These are phyloP conservation scores for Ondatra zibethicus DNA, from an alignment of 2,113 vertebrate species.

Conservation along the genomic window DNA sequence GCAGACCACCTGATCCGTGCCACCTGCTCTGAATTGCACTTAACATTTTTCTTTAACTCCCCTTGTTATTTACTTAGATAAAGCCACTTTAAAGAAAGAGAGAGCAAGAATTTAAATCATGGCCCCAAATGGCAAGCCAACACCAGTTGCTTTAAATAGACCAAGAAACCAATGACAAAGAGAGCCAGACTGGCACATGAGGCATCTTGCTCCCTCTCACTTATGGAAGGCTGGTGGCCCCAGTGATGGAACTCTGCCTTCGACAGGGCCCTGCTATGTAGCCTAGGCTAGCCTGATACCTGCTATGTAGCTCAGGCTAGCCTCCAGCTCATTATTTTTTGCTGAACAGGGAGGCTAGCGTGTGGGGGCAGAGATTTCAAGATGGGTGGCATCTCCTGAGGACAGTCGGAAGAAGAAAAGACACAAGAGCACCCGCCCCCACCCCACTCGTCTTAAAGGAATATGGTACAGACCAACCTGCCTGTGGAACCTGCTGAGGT, in stretches of 20 bases:
- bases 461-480: accelerated
- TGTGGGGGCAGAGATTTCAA: background rate
- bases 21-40: background rate
- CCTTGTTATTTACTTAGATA: constrained; percentile 68
- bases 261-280: background rate
- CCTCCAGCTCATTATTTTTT: background rate
- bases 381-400: background rate
- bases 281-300: background rate
- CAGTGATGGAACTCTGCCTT: background rate
- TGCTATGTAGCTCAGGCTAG: background rate
- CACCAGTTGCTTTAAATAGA: constrained; percentile 55
- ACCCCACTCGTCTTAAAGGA: background rate
- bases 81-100: constrained; percentile 40
- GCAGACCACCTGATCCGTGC: background rate
- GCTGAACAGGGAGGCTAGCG: background rate
- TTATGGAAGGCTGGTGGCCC: background rate
- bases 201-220: background rate
- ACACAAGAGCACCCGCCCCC: accelerated
- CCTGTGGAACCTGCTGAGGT: accelerated
- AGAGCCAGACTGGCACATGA: background rate
- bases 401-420: background rate
- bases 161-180: background rate
- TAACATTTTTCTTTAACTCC: constrained; percentile 52
- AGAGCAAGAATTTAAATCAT: constrained; percentile 62
- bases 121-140: constrained; percentile 63